Evolutionary conservation across 2,113 vertebrate genomes (phyloP).

Genomic region (Gnathonemus longibarbis): DNA sequence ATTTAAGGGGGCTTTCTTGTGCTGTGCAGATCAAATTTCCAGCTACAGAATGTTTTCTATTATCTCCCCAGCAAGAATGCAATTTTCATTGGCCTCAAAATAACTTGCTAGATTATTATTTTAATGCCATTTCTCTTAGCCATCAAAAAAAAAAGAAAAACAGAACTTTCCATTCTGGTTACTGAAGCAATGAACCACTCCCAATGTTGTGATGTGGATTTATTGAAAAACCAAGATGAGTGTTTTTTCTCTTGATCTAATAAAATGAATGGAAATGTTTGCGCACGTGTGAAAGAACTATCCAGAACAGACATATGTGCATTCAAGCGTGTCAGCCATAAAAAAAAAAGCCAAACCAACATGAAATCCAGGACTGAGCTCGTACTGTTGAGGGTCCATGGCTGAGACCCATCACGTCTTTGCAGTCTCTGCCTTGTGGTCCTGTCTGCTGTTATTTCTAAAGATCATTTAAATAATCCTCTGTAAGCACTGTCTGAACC

Average conservation of each 20-base stretch:
- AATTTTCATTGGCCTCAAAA: background rate
- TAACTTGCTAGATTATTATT: background rate
- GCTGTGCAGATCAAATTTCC: background rate
- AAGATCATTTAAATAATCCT: background rate
- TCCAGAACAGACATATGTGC: background rate
- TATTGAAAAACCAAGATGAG: slow-evolving; percentile 2
- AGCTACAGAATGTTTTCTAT: background rate
- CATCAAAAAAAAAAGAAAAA: background rate
- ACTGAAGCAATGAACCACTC: background rate
- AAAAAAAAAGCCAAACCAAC: background rate
- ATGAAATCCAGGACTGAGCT: slow-evolving; percentile 42
- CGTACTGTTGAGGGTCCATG: background rate
- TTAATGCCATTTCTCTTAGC: background rate
- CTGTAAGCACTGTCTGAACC: background rate
- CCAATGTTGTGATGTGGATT: slow-evolving; percentile 3
- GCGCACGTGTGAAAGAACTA: background rate
- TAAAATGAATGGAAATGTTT: background rate
- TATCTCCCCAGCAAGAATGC: background rate
- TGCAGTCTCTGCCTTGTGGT: no score
- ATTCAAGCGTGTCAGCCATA: background rate
- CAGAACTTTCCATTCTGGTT: background rate
- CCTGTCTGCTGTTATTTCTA: background rate
- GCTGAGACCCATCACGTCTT: background rate
- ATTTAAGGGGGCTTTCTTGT: background rate
- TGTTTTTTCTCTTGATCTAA: background rate